phyloP scores from a whole-genome alignment of 2,888 invertebrate species.

The Oscheius sp. region DNA sequence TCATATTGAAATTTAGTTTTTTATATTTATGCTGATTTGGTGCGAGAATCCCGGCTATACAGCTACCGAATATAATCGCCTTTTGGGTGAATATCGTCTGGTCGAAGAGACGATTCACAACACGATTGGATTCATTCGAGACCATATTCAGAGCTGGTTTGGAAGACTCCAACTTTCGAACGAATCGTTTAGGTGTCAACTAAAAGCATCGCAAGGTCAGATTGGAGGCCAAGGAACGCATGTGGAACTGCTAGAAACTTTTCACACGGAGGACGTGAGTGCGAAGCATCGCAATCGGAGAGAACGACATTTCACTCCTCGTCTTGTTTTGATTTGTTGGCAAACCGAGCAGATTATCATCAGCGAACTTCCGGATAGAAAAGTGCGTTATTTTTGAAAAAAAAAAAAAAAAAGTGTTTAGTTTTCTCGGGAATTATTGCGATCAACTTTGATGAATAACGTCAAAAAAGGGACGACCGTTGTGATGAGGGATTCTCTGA shows the following conservation, averaged over 20 bases:
- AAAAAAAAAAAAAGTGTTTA: conserved; percentile 17
- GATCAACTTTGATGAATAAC: conserved; percentile 15
- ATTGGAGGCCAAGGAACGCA: conserved; percentile 42
- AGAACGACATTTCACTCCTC: conserved; percentile 43
- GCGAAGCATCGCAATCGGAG: conserved; percentile 45
- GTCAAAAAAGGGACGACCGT: conserved; percentile 25
- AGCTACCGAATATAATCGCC: conserved; percentile 45
- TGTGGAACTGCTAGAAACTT: conserved; percentile 48
- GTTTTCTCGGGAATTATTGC: conserved; percentile 36
- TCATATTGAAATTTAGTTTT: conserved; percentile 33
- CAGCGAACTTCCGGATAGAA: not conserved
- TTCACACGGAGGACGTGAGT: conserved; percentile 45
- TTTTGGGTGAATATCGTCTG: conserved; percentile 49
- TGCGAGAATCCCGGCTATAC: conserved; percentile 50
- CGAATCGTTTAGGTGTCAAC: conserved; percentile 21
- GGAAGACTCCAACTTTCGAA: not conserved
- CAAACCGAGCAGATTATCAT: conserved; percentile 24
- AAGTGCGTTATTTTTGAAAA: not conserved
- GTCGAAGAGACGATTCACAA: conserved; percentile 56
- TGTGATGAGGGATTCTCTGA: conserved; percentile 43
- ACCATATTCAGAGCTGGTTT: conserved; percentile 53
- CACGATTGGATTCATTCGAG: conserved; percentile 53
- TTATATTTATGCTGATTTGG: conserved; percentile 55
- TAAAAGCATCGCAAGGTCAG: conserved; percentile 31
- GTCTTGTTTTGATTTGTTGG: conserved; percentile 42